Evolutionary conservation across 1,140 invertebrate species (phyloP), one percentile per base, ranked within the genome.

Genomic region (Pseudachorutes palmiensis): DNA sequence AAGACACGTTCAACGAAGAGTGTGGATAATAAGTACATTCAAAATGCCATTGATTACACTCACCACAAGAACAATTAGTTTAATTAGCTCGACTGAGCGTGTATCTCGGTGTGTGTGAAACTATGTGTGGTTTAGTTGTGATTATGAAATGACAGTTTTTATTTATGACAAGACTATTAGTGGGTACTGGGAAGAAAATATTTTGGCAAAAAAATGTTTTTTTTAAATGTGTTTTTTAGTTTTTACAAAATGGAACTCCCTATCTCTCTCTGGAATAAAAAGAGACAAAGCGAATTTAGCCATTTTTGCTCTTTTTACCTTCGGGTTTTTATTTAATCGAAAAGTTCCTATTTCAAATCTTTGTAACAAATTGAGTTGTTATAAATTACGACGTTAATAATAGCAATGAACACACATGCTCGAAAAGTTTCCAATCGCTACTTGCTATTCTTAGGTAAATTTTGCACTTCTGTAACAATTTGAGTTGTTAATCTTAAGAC

Each of bases 391-490:
- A 55, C 9, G 51, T 55, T 24, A 19, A 12, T 45, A 12, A 12
- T 45, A 45, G 36, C 24, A 55, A 55, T 55, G 51, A 55, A 55
- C 51, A 55, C 51, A 55, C 51, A 14, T 24, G 5, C 24, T 12
- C 24, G 12, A 55, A 55, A 16, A 24, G 51, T 55, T 55, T 26
- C 51, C 3, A 55, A 55, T 55, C 24, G 24, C 24, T 12, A 55
- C 24, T 5, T 45, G 12, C 51, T 55, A 55, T 5, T 55, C 51
- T 55, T 55, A 55, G 51, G 51, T 55, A 55, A 22, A 24, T 55
- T 55, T 55, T 55, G 51, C 51, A 55, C 51, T 55, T 55, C 51
- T 55, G 51, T 55, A 55, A 55, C 51, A 55, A 55, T 14, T 55
- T 55, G 51, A 55, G 51, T 55, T 55, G 51, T 55, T 55, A 55